phyloP scores from a whole-genome alignment of 2,888 invertebrate genomes.

The Druceiella hillmani region DNA sequence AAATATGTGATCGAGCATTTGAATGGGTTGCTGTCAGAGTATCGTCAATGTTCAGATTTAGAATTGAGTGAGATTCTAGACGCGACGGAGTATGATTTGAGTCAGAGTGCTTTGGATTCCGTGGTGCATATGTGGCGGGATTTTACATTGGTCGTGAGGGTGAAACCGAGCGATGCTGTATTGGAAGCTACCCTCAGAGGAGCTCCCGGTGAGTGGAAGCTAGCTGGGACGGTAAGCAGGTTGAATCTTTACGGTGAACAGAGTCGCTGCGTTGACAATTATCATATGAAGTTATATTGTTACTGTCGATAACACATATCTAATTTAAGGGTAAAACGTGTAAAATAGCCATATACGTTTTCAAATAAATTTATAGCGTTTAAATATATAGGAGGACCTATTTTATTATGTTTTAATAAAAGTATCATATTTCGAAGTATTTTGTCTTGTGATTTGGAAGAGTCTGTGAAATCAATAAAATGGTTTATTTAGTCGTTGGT shows the following conservation, averaged over 20 bases:
- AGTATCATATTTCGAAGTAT: no score
- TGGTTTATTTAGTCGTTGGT: no score
- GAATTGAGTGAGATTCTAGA: conserved; percentile 56
- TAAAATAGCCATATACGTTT: no score
- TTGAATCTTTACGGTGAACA: conserved; percentile 77
- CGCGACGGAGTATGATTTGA: conserved; percentile 57
- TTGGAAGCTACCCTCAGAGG: conserved; percentile 73
- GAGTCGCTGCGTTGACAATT: conserved; percentile 70
- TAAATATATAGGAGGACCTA: no score
- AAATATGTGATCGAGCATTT: conserved; percentile 57
- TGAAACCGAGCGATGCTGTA: conserved; percentile 61
- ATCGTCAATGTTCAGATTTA: conserved; percentile 62
- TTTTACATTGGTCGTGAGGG: conserved; percentile 58
- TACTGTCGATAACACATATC: conserved; percentile 53
- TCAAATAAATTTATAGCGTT: no score
- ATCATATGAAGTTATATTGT: conserved; percentile 71
- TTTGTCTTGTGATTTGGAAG: no score
- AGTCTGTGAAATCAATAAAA: no score
- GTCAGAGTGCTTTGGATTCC: conserved; percentile 32
- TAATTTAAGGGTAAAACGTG: no score
- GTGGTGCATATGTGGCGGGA: conserved; percentile 48
- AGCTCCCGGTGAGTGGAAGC: conserved; percentile 32
- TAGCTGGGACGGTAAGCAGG: conserved; percentile 71
- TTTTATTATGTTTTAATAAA: no score
- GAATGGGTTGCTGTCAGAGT: conserved; percentile 55